Base-by-base conservation (phyloP, 2,797 vertebrate species). In the Synaphobranchus kaupii region DNA sequence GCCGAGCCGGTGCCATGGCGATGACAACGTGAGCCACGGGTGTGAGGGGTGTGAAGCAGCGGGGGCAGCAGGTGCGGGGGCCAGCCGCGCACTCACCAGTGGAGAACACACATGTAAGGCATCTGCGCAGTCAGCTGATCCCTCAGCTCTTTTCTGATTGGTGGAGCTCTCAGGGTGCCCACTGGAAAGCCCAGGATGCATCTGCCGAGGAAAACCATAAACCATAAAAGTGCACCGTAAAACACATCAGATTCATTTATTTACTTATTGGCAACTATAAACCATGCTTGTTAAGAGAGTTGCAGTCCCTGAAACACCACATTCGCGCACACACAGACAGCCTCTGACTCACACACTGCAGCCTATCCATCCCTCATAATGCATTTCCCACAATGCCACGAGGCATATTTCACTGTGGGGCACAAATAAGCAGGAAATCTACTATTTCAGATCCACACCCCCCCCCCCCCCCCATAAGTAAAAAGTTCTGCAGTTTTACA, bases 101-200 rank as follows among this genome's bases (percentile, higher is more conserved):
- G 97, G 25, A 98, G 93, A 81, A 99, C 97, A 94, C 98, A 98
- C 47, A 99, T 95, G 93, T 96, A 97, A 0, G 98, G 95, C 85
- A 94, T 96, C 94, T 99, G 98, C 88, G 95, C 94, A 85, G 90
- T 92, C 84, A 96, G 90, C 85, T 96, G 96, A 89, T 97, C 95
- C 90, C 96, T 95, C 86, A 97, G 94, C 73, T 97, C 93, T 82
- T 94, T 95, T 90, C 94, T 98, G 91, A 96, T 93, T 85, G 95
- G 89, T 20, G 95, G 94, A 3, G 95, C 93, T 87, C 90, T 93
- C 89, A 97, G 95, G 84, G 98, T 92, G 90, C 96, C 94, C 78
- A 94, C 94, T 84, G 97, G 95, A 88, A 98, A 95, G 89, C 98
- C 97, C 50, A 99, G 95, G 84, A 98, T 93, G 90, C 96, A 96